phyloP scores from a whole-genome alignment of 2,888 invertebrate species.

The Agrotis ipsilon region DNA sequence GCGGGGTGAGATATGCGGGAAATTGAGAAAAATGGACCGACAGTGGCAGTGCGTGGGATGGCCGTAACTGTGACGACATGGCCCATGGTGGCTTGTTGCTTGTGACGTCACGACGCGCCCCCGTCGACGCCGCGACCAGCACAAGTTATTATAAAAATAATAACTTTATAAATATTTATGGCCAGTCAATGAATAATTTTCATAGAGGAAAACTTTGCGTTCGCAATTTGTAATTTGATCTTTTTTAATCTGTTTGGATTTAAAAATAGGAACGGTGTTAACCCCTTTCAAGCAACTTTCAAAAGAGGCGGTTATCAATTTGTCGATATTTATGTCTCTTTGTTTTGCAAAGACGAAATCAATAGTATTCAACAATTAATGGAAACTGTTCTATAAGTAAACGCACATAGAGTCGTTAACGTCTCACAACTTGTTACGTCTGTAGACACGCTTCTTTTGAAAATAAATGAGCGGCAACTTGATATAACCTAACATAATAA shows the following conservation, averaged over 20 bases:
- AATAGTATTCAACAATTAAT: too few relatives aligned
- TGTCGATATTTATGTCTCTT: too few relatives aligned
- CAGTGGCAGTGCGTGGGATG: conserved; percentile 56
- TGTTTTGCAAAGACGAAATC: too few relatives aligned
- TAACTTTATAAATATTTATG: conserved; percentile 59
- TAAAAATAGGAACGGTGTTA: conserved; percentile 17
- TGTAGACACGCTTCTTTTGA: background rate
- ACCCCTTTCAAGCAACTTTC: too few relatives aligned
- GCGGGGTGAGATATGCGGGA: conserved; percentile 80
- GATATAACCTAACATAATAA: too few relatives aligned
- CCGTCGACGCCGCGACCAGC: conserved; percentile 30
- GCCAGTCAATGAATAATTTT: conserved; percentile 55
- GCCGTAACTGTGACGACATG: conserved; percentile 68
- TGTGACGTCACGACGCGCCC: conserved; percentile 75
- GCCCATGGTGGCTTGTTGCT: conserved; percentile 50
- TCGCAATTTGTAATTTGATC: conserved; percentile 17
- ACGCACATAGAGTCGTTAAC: background rate
- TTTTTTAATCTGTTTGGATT: conserved; percentile 5
- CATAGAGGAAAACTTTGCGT: conserved; percentile 24
- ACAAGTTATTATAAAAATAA: conserved; percentile 59
- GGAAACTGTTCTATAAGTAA: background rate
- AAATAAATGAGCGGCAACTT: too few relatives aligned
- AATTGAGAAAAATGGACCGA: conserved; percentile 81
- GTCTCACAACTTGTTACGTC: conserved; percentile 13
- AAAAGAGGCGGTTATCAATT: too few relatives aligned